Conservation (phyloP, 2,888 invertebrate genomes). For the Chouioia cunea region DNA sequence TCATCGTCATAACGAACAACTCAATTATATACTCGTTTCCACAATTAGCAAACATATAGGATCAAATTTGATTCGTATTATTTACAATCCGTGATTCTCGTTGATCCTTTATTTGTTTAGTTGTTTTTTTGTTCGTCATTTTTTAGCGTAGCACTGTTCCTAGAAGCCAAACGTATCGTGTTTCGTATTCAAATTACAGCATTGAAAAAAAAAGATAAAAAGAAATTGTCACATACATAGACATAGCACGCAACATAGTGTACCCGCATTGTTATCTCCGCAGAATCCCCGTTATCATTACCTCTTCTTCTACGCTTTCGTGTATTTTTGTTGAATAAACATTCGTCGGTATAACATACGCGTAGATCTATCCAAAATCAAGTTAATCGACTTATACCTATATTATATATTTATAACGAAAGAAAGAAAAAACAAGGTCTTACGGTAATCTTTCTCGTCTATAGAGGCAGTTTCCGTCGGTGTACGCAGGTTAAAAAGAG, state of each 20-base stretch:
- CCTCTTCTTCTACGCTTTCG: neutral
- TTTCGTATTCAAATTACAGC: slow-evolving; percentile 25
- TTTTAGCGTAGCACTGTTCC: slow-evolving; percentile 11
- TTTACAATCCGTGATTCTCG: slow-evolving; percentile 3
- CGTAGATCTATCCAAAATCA: slow-evolving; percentile 20
- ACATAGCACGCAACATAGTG: neutral
- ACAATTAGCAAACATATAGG: no score
- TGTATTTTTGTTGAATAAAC: no score
- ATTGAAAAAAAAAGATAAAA: neutral
- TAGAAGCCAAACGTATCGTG: slow-evolving; percentile 25
- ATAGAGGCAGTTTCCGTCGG: slow-evolving; percentile 62
- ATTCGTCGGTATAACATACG: no score
- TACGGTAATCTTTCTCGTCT: slow-evolving; percentile 51
- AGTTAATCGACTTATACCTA: neutral
- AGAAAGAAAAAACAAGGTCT: slow-evolving; percentile 55
- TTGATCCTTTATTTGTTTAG: neutral
- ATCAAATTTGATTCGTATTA: no score
- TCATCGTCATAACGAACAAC: no score
- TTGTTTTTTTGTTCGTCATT: neutral
- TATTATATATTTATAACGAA: no score
- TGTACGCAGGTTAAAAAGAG: slow-evolving; percentile 55
- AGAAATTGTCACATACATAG: slow-evolving; percentile 27
- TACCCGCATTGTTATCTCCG: slow-evolving; percentile 49
- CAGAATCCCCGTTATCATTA: slow-evolving; percentile 51
- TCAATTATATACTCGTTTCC: no score